Base-by-base conservation (phyloP, 2,888 invertebrate genomes). In the Eledone cirrhosa region DNA sequence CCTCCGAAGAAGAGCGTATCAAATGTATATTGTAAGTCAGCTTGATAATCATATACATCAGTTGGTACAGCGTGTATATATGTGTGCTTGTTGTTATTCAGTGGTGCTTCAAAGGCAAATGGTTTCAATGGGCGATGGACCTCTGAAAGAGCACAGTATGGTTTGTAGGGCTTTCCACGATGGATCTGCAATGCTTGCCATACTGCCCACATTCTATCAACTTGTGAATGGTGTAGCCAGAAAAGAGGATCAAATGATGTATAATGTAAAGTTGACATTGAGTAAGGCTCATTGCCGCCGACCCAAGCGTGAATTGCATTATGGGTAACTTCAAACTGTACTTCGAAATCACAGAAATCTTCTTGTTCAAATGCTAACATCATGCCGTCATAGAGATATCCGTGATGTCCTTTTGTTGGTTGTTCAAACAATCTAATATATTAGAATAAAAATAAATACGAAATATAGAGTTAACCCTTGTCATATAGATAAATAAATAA, bases 111-210 rank as follows among this genome's bases (percentile, higher is more conserved):
- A 67, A 84, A 84, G 16, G 80, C 80, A 77, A 84, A 84, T 16
- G 84, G 84, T 74, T 81, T 82, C 76, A 84, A 72, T 16, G 80
- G 77, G 27, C 76, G n/a, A 22, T 80, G 67, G n/a, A 78, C 79
- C 29, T 81, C 67, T 2, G 82, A 81, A 69, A 77, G 75, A n/a
- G 83, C 84, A 41, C 84, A 84, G 80, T 84, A 81, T 29, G 84
- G 83, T 77, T 80, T 80, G 80, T 81, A 82, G 11, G 80, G 81
- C 27, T 78, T 77, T 4, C 79, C 78, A 29, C 82, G 19, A 16
- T 76, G 29, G 65, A 82, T 81, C 78, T 82, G 82, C 41, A 82
- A 78, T 19, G 79, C 77, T 77, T 82, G 82, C 82, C 82, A 82
- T 33, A 82, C 69, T 14, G 80, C 80, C 80, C 80, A 80, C 8